Base-by-base conservation (phyloP, 2,888 invertebrate species). In the Chironomus tentans region DNA sequence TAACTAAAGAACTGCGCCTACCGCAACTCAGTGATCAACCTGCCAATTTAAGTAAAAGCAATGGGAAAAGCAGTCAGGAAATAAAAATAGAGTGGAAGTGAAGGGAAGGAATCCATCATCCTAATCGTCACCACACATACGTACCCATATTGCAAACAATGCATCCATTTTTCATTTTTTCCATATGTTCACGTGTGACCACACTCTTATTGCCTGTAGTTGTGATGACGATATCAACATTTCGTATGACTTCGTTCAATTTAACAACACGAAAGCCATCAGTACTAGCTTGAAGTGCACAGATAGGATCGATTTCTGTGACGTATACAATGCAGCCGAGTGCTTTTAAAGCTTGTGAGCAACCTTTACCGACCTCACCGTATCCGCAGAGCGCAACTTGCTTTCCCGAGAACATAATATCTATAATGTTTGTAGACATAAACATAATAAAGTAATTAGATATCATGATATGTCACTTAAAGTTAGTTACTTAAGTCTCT, bases 181-280 rank as follows among this genome's bases (percentile, higher is more conserved):
- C 97, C 95, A 97, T 95, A 82, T 96, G 95, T 79, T 96, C 95
- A 4, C 96, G 88, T 0, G 93, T 94, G 22, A 98, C 96, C 5
- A 98, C 97, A 81, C 97, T 96, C 84, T 97, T 97, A 84, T 97
- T 98, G 47, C 97, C 97, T 0, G 98, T 97, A 70, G 97, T 97
- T n/a, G 98, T 97, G 79, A 98, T 93, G 68, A 98, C 92, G 81
- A 98, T 95, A 84, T 98, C 98, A 77, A 97, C 94, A 83, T 91
- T 93, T 76, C 95, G 89, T 78, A 93, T 92, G 48, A 97, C 95
- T 87, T 98, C 97, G 81, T 94, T 95, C 78, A 98, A 84, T 85
- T 97, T 95, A 75, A 97, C 94, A 50, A 98, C 97, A 80, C 95
- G 90, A 83, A 93, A 97, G 0, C 98, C 98, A 82, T 70, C 81